Conservation (phyloP, 2,888 invertebrate genomes). For the Aphidius colemani region DNA sequence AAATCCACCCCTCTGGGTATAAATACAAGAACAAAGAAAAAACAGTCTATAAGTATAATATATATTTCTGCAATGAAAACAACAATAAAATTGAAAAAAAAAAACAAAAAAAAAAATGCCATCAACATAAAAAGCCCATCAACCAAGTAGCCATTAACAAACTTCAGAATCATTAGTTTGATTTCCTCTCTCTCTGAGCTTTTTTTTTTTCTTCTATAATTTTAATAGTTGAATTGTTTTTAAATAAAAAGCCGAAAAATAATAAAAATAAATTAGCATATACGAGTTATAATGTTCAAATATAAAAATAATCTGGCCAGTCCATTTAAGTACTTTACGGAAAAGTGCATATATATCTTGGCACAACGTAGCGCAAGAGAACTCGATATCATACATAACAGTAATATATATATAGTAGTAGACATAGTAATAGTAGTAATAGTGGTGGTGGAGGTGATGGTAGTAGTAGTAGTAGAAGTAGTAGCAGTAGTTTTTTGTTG, state of each 20-base stretch:
- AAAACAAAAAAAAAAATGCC: slow-evolving; percentile 11
- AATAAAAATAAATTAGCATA: too few species aligned
- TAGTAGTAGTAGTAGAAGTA: not conserved
- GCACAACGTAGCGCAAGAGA: slow-evolving; percentile 48
- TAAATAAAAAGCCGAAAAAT: too few species aligned
- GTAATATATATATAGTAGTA: too few species aligned
- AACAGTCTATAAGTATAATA: too few species aligned
- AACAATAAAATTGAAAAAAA: too few species aligned
- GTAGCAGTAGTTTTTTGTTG: not conserved
- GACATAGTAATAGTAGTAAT: slow-evolving; percentile 7
- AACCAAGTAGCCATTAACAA: slow-evolving; percentile 20
- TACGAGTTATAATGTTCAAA: too few species aligned
- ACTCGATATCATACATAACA: slow-evolving; percentile 52
- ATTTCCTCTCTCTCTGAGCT: slow-evolving; percentile 10
- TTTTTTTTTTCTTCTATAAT: slow-evolving; percentile 30
- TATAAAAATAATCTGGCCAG: slow-evolving; percentile 49
- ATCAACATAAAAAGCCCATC: slow-evolving; percentile 31
- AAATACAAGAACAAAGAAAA: too few species aligned
- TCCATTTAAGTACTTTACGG: slow-evolving; percentile 58
- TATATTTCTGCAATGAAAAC: too few species aligned
- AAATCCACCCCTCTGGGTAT: too few species aligned
- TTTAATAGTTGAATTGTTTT: slow-evolving; percentile 25
- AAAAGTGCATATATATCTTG: slow-evolving; percentile 40
- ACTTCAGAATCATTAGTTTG: slow-evolving; percentile 10
- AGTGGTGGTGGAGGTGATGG: slow-evolving; percentile 15